These are phyloP conservation scores for Drosophila kepulauana DNA, from an alignment of 1,140 invertebrate genomes.

Conservation along the genomic window DNA sequence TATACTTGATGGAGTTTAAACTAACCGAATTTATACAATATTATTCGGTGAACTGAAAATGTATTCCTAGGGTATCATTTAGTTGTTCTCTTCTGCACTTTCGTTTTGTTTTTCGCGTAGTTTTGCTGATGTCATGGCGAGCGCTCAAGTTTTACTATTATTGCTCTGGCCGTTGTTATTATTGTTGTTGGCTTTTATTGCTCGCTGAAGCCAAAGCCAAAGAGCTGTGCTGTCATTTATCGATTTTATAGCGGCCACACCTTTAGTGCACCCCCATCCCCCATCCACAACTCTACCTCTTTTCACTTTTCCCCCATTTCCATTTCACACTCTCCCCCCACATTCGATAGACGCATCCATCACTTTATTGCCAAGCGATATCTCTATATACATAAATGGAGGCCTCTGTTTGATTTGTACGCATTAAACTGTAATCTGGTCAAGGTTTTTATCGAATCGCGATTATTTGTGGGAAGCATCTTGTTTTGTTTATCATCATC, in stretches of 20 bases:
- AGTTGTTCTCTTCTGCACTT: slow-evolving; percentile 6
- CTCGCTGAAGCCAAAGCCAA: slow-evolving; percentile 64
- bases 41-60: too few relatives aligned
- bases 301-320: neutral
- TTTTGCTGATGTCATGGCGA: slow-evolving; percentile 74
- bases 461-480: slow-evolving; percentile 31
- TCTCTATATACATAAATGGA: slow-evolving; percentile 50
- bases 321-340: neutral
- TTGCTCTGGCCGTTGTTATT: slow-evolving; percentile 48
- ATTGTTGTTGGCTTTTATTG: slow-evolving; percentile 63
- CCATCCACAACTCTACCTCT: neutral
- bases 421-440: slow-evolving; percentile 77
- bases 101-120: slow-evolving; percentile 29
- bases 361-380: slow-evolving; percentile 51
- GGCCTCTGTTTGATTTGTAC: slow-evolving; percentile 75
- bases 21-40: too few relatives aligned
- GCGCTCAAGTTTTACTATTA: slow-evolving; percentile 74
- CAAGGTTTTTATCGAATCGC: slow-evolving; percentile 63
- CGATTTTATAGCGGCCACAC: slow-evolving; percentile 73
- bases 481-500: slow-evolving; percentile 67
- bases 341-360: neutral
- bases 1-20: neutral
- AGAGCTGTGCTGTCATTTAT: slow-evolving; percentile 76
- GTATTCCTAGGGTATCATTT: slow-evolving; percentile 6
- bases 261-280: slow-evolving; percentile 14